Evolutionary conservation across 2,113 vertebrate species (phyloP).

Genomic region (Abramis brama): DNA sequence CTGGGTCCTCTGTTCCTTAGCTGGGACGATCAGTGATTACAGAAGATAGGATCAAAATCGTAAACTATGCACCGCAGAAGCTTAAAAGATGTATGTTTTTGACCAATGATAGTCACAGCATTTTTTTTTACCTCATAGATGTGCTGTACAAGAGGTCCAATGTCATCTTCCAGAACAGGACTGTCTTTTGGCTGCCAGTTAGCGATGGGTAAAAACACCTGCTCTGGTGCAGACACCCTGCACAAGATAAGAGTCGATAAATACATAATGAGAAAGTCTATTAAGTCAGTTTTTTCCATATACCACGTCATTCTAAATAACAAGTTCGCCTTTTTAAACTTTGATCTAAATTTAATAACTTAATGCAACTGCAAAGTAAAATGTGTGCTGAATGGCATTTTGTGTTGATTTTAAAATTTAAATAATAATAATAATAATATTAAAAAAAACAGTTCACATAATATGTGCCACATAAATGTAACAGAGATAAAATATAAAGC

Average conservation of each 20-base stretch:
- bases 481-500: not conserved
- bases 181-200: constrained; percentile 88
- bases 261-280: constrained; percentile 14
- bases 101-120: not conserved
- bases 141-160: constrained; percentile 91
- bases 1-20: constrained; percentile 93
- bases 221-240: constrained; percentile 89
- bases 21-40: constrained; percentile 65
- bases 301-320: not conserved
- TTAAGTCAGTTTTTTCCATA: not conserved
- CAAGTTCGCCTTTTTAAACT: not conserved
- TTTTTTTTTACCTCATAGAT: constrained; percentile 86
- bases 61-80: not conserved
- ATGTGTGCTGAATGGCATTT: not conserved
- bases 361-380: not conserved
- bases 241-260: constrained; percentile 34
- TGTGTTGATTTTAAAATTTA: not conserved
- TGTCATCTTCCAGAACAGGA: constrained; percentile 85
- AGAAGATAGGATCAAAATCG: not conserved
- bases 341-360: not conserved
- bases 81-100: not conserved
- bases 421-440: too few species aligned
- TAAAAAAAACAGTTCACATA: not conserved
- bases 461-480: not conserved
- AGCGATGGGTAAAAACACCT: constrained; percentile 91